Evolutionary conservation across 2,888 invertebrate species (phyloP), one percentile per base, ranked within the genome.

Genomic region (Drosophila anceps): DNA sequence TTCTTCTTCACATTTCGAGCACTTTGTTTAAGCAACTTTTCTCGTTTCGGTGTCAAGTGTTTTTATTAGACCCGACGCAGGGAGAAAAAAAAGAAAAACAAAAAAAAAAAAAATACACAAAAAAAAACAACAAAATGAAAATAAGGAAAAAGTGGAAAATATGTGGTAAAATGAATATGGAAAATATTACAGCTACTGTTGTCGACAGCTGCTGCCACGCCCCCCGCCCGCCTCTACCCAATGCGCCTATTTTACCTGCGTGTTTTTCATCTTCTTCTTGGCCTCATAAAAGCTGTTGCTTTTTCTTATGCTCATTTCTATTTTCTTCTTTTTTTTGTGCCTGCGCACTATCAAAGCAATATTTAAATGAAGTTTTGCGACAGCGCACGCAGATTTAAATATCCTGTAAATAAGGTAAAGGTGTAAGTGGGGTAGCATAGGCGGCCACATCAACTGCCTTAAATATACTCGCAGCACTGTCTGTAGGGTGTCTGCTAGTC

Each of bases 11-110:
- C 58, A 35, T 69, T 70, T 70, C 44, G 55, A 44, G 55, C 75
- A 75, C 69, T 82, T 84, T 76, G 76, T 70, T 76, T 64, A 75
- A 75, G 82, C 51, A 84, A 84, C 80, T 81, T 80, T 78, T 59
- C 79, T 80, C 68, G 76, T 82, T 84, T 80, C 68, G 79, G 85
- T 84, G 85, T 84, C 83, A 84, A 84, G 85, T 84, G 82, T 74
- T 84, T 84, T 82, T 84, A 82, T 81, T 81, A 75, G 76, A 69
- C 65, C 43, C 63, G 59, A 59, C 65, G 68, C 53, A 58, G 35
- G 39, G 35, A 13, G n/a, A 80, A 54, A 55, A 29, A 24, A n/a
- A 29, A 55, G n/a, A 24, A 24, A 24, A 24, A 24, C 24, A 24
- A 18, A n/a, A 48, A 44, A 57, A 8, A 39, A 60, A 57, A 46